Percentiles rank a stretch among this genome's conserved stretches.
These are phyloP conservation scores for Poeciliopsis prolifica DNA, from an alignment of 2,113 vertebrate genomes.

Conservation along the genomic window DNA sequence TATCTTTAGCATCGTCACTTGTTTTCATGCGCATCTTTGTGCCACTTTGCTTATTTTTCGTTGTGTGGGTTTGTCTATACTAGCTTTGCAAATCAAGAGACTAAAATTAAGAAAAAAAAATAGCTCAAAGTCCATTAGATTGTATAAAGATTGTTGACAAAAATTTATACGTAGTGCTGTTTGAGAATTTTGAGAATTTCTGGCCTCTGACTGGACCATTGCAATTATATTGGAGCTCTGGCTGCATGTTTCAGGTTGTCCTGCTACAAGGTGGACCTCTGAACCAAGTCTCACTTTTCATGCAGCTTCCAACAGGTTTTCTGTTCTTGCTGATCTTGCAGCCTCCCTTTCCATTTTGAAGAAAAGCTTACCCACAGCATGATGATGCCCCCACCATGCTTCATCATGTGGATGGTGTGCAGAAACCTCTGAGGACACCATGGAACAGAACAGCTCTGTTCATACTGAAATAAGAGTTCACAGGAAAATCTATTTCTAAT, in stretches of 20 bases:
- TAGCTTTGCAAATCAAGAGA: background rate
- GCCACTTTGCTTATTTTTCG: background rate
- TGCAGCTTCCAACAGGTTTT: too few relatives aligned
- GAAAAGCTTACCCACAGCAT: background rate
- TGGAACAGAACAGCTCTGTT: background rate
- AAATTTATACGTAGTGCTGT: too few relatives aligned
- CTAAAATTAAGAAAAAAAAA: background rate
- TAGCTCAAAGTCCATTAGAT: too few relatives aligned
- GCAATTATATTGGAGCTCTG: too few relatives aligned
- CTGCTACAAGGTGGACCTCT: too few relatives aligned
- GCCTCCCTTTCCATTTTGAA: background rate
- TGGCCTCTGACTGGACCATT: background rate
- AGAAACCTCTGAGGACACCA: background rate
- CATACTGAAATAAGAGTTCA: background rate
- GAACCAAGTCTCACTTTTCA: too few relatives aligned
- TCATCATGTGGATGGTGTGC: background rate
- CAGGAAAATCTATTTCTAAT: background rate
- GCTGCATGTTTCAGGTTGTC: too few relatives aligned
- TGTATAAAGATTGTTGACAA: background rate
- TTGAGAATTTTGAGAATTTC: background rate
- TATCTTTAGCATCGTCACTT: background rate
- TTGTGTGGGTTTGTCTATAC: background rate
- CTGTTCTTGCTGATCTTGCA: background rate
- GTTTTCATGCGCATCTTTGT: too few relatives aligned
- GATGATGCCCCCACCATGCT: background rate